Evolutionary conservation across 1,140 invertebrate genomes (phyloP), one percentile per base, ranked within the genome.

Genomic region (Macrocentrus cingulum): DNA sequence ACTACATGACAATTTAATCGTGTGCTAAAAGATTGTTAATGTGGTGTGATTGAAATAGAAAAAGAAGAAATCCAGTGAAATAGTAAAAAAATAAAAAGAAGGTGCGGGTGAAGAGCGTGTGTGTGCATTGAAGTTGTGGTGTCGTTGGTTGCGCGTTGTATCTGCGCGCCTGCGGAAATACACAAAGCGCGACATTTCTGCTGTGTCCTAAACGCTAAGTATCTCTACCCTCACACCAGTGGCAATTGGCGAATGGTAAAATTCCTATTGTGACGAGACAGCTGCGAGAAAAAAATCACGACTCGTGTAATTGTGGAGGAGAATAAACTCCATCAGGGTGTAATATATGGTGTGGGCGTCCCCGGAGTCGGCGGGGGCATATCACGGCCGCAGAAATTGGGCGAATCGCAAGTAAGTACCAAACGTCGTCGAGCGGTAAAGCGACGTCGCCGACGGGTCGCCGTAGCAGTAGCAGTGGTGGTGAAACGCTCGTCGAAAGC

Each of bases 371-470:
- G 61, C 66, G 68, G 69, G 68, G 70, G 64, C 70, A 73, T 58
- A 65, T 63, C 62, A 67, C 64, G 57, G 66, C 63, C 64, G 69
- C 67, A 73, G 73, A 76, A 72, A 74, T 74, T 74, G 72, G 70
- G 66, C 71, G 67, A 66, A 75, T 70, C 56, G 66, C 67, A 62
- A 73, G 72, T 64, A 74, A 75, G 65, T 71, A 71, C 62, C 68
- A 68, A 67, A 66, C 68, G 66, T 70, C 68, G 61, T 67, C 68
- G 67, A 67, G 66, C 63, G 64, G 68, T 69, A 76, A 75, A 69
- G 64, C 67, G 65, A 69, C 74, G 61, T 75, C 72, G 60, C 61
- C 69, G 44, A 62, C 59, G 46, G 63, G 54, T 61, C 63, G 59
- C 50, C 56, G 59, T 53, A 63, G 39, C 37, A 62, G 60, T 34